These are phyloP conservation scores for Chiroxiphia lanceolata DNA, from an alignment of 2,797 vertebrate genomes.

Conservation along the genomic window DNA sequence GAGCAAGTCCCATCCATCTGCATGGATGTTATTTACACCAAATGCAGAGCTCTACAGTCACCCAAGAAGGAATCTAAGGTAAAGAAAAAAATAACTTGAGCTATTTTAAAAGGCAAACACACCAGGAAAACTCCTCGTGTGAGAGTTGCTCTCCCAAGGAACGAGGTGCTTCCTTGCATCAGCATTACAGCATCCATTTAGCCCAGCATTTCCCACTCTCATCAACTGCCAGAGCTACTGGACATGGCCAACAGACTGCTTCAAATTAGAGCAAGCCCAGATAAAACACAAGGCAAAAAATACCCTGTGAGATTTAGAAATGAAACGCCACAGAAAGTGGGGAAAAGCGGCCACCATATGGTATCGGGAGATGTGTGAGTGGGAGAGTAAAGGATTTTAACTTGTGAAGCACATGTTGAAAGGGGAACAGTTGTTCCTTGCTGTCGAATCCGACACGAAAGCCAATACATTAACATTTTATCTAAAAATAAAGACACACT, in stretches of 20 bases:
- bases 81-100: slow-evolving; percentile 34
- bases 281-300: slow-evolving; percentile 61
- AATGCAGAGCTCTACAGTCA: neutral
- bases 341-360: slow-evolving; percentile 57
- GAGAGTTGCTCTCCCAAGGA: slow-evolving; percentile 30
- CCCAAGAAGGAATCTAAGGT: neutral
- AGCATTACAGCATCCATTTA: neutral
- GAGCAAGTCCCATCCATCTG: slow-evolving; percentile 19
- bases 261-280: slow-evolving; percentile 46
- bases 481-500: slow-evolving; percentile 63
- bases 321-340: neutral
- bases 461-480: slow-evolving; percentile 65
- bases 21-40: neutral
- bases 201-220: neutral
- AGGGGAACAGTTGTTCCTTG: slow-evolving; percentile 68
- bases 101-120: slow-evolving; percentile 41
- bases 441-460: slow-evolving; percentile 55
- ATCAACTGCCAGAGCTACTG: slow-evolving; percentile 35
- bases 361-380: slow-evolving; percentile 55
- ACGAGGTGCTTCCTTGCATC: neutral
- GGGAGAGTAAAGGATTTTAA: slow-evolving; percentile 64
- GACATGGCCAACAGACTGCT: slow-evolving; percentile 37
- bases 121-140: slow-evolving; percentile 9
- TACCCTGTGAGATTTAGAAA: slow-evolving; percentile 46
- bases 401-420: slow-evolving; percentile 70